A percentile compares a stretch with the other conserved stretches of the same genome.
phyloP scores from a whole-genome alignment of 1,140 invertebrate species.

The Anagrus nilaparvatae region DNA sequence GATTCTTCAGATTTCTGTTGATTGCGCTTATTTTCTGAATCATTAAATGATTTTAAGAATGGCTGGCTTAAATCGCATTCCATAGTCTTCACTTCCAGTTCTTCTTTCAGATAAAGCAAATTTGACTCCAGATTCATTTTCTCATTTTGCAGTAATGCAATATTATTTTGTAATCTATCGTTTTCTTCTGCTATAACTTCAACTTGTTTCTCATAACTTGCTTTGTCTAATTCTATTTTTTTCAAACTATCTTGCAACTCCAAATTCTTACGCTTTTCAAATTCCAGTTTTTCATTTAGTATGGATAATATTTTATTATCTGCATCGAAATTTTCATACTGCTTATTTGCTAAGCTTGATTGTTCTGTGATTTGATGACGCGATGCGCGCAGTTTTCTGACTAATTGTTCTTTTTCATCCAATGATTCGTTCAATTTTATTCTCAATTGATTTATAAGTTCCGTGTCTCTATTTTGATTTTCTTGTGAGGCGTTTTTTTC shows the following conservation, averaged over 20 bases:
- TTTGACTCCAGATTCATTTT: constrained; percentile 45
- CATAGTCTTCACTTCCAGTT: constrained; percentile 43
- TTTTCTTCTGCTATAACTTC: constrained; percentile 52
- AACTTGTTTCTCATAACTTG: constrained; percentile 42
- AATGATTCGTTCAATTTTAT: constrained; percentile 13
- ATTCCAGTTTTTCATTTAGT: constrained; percentile 37
- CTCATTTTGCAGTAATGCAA: constrained; percentile 44
- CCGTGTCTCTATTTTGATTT: constrained; percentile 29
- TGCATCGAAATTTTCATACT: no score
- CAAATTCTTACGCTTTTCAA: constrained; percentile 37
- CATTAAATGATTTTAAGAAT: constrained; percentile 28
- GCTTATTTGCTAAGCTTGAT: no score
- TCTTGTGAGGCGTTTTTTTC: constrained; percentile 23
- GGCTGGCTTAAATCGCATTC: constrained; percentile 45
- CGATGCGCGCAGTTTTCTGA: no score
- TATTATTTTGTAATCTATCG: constrained; percentile 47
- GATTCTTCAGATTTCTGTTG: constrained; percentile 31
- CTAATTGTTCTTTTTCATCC: constrained; percentile 10
- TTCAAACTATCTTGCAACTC: constrained; percentile 43
- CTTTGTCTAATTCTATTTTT: constrained; percentile 37
- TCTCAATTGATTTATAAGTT: constrained; percentile 26
- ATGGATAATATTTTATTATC: constrained; percentile 6
- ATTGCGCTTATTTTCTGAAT: constrained; percentile 31
- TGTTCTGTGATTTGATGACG: no score
- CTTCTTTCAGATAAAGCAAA: constrained; percentile 42